A percentile compares a stretch with the other conserved stretches of the same genome.
These are phyloP conservation scores for Isurus oxyrinchus DNA, from an alignment of 2,113 vertebrate species.

Conservation along the genomic window DNA sequence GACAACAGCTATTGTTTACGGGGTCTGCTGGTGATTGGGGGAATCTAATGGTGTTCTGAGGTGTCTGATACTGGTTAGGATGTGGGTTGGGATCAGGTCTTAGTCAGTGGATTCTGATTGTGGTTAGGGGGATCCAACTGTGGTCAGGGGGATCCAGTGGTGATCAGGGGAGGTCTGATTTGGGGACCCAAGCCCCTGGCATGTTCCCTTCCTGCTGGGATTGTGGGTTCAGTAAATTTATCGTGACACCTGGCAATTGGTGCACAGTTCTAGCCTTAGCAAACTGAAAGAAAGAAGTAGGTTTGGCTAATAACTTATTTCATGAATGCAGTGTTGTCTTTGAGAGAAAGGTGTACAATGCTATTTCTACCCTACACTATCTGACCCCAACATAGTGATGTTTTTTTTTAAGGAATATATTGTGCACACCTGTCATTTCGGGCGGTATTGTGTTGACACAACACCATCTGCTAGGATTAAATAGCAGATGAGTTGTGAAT, in stretches of 20 bases:
- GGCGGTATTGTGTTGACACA: too few relatives aligned
- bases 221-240: background rate
- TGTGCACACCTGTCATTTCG: background rate
- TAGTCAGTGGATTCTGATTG: too few relatives aligned
- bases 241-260: background rate
- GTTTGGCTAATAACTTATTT: background rate
- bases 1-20: too few relatives aligned
- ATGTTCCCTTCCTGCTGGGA: background rate
- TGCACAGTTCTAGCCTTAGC: background rate
- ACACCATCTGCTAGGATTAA: background rate
- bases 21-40: too few relatives aligned
- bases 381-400: background rate
- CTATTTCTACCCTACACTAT: background rate
- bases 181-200: too few relatives aligned
- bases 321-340: background rate
- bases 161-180: too few relatives aligned
- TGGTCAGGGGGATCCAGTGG: too few relatives aligned
- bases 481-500: background rate
- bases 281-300: background rate
- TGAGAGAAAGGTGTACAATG: background rate
- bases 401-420: constrained; percentile 9
- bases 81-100: too few relatives aligned
- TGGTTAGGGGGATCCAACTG: too few relatives aligned
- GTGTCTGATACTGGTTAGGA: too few relatives aligned
- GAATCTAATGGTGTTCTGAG: too few relatives aligned